Evolutionary conservation across 2,888 invertebrate genomes (phyloP).

Genomic region (Ceratothoa steindachneri): DNA sequence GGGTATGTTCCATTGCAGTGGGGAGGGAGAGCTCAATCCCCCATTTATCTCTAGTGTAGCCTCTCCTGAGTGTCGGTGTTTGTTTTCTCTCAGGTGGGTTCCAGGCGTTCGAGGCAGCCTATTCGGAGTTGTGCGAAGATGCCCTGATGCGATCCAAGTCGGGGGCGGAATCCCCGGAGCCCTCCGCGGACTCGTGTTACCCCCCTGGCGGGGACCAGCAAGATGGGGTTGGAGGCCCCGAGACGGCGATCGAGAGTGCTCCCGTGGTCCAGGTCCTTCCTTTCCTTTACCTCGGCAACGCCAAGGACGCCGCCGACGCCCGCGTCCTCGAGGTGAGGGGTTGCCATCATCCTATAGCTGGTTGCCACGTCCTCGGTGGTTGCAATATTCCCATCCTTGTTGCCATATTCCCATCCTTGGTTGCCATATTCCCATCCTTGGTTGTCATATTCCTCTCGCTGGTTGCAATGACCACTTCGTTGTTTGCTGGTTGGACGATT

Average conservation of each 20-base stretch:
- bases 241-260: slow-evolving; percentile 61
- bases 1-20: no score
- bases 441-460: no score
- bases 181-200: slow-evolving; percentile 48
- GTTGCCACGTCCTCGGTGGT: background rate
- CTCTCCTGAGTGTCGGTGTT: no score
- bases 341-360: background rate
- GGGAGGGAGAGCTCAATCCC: no score
- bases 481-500: background rate
- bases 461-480: no score
- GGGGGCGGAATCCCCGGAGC: slow-evolving; percentile 28
- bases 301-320: slow-evolving; percentile 70
- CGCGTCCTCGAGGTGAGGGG: slow-evolving; percentile 61
- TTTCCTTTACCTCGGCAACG: slow-evolving; percentile 76
- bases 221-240: slow-evolving; percentile 27
- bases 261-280: slow-evolving; percentile 74
- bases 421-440: no score
- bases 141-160: slow-evolving; percentile 57
- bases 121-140: slow-evolving; percentile 68
- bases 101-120: slow-evolving; percentile 32
- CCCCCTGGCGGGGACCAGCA: slow-evolving; percentile 51
- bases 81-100: slow-evolving; percentile 37
- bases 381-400: no score
- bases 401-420: no score
- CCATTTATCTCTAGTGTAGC: no score